Conservation (phyloP, 2,113 vertebrate genomes). For the Vimba vimba region DNA sequence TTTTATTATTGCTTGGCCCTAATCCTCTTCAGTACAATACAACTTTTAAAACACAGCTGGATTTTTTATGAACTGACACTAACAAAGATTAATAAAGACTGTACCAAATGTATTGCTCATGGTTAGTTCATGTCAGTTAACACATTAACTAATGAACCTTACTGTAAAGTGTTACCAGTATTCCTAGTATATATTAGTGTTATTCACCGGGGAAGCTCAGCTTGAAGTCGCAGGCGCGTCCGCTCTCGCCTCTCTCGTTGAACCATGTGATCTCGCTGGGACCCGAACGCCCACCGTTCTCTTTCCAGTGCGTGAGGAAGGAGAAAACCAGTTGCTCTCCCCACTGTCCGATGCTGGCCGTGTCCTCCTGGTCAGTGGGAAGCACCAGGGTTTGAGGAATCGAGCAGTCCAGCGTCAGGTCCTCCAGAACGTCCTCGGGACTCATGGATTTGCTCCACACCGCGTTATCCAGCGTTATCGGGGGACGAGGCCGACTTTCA, state of each 20-base stretch:
- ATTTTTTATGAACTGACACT: too few species aligned
- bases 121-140: too few species aligned
- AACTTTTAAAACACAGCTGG: too few species aligned
- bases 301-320: constrained; percentile 76
- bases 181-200: too few species aligned
- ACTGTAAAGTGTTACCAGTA: too few species aligned
- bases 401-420: constrained; percentile 69
- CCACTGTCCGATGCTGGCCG: constrained; percentile 71
- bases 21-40: too few species aligned
- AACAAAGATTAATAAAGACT: too few species aligned
- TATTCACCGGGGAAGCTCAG: constrained; percentile 60
- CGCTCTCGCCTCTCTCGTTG: constrained; percentile 75
- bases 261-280: constrained; percentile 72
- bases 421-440: constrained; percentile 67
- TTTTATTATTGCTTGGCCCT: too few species aligned
- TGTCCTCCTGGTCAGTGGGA: constrained; percentile 59
- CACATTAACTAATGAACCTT: too few species aligned
- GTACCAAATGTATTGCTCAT: too few species aligned
- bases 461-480: constrained; percentile 69
- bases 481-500: constrained; percentile 55
- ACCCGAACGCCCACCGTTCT: constrained; percentile 51
- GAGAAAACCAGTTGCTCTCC: constrained; percentile 78
- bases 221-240: constrained; percentile 77
- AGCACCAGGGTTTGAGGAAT: constrained; percentile 68
- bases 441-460: constrained; percentile 65